Conservation (phyloP, 2,113 vertebrate species). For the Forbesichthys agassizii region DNA sequence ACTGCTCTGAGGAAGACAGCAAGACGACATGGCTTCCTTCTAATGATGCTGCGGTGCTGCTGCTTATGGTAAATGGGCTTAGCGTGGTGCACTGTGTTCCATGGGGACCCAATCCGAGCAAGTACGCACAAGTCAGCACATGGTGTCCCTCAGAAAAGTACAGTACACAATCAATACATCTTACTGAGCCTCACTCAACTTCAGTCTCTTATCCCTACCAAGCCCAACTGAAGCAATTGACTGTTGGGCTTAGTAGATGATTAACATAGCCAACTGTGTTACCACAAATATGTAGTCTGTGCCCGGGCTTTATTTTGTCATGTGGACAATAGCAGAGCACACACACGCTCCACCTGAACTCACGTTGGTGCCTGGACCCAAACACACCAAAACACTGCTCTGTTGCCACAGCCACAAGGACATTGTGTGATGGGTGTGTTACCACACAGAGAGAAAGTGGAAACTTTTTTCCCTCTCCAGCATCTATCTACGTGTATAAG, state of each 20-base stretch:
- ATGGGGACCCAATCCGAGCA: conserved; percentile 9
- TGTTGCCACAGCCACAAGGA: conserved; percentile 38
- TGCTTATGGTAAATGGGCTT: conserved; percentile 25
- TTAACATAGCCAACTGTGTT: conserved; percentile 40
- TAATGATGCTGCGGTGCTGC: conserved; percentile 40
- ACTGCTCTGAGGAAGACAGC: conserved; percentile 51
- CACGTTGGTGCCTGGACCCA: conserved; percentile 9
- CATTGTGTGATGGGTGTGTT: conserved; percentile 46
- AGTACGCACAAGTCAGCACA: conserved; percentile 17
- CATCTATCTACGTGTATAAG: background rate
- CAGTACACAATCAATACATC: background rate
- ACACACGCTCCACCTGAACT: conserved; percentile 46
- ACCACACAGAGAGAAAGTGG: conserved; percentile 15
- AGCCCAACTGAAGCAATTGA: conserved; percentile 1
- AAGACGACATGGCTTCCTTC: conserved; percentile 46
- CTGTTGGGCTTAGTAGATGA: conserved; percentile 45
- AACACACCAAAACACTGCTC: conserved; percentile 53
- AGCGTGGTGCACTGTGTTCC: background rate
- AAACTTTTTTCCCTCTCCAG: background rate
- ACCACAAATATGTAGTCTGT: conserved; percentile 24
- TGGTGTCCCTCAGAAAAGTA: conserved; percentile 10
- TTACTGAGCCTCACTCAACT: background rate
- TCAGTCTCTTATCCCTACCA: background rate
- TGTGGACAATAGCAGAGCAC: conserved; percentile 36
- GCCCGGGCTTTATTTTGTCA: conserved; percentile 29